A percentile compares a stretch with the other conserved stretches of the same genome.
Conservation (phyloP, 2,888 invertebrate genomes). For the Alloscopus bannaensis region DNA sequence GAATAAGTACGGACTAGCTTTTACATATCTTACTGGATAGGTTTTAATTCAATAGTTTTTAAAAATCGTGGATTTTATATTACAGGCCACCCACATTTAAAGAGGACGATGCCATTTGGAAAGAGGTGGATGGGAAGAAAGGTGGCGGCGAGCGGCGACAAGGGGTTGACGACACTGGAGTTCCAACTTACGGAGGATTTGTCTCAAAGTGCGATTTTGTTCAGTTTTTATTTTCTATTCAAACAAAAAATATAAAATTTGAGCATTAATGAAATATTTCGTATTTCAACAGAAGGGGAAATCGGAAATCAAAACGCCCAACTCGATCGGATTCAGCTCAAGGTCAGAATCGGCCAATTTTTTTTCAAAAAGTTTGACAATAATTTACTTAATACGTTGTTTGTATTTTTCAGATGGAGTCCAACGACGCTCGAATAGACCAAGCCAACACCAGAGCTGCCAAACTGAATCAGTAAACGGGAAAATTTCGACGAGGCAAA, state of each 20-base stretch:
- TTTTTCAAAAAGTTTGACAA: too few species aligned
- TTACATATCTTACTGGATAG: too few species aligned
- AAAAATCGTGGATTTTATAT: neutral
- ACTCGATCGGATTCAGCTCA: slow-evolving; percentile 35
- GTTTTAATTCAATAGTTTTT: neutral
- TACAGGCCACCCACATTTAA: neutral
- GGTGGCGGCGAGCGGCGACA: slow-evolving; percentile 21
- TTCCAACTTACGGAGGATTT: slow-evolving; percentile 46
- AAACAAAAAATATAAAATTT: slow-evolving; percentile 48
- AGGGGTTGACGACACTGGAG: slow-evolving; percentile 27
- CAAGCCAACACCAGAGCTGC: slow-evolving; percentile 37
- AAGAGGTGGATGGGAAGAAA: slow-evolving; percentile 2
- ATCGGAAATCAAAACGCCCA: slow-evolving; percentile 42
- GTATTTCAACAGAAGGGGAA: slow-evolving; percentile 29
- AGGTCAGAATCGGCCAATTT: too few species aligned
- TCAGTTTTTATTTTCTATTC: slow-evolving; percentile 24
- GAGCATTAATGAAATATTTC: slow-evolving; percentile 39
- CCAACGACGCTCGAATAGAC: slow-evolving; percentile 11
- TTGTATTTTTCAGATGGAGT: slow-evolving; percentile 25
- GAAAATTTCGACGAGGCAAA: too few species aligned
- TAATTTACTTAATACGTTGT: neutral
- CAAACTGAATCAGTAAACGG: slow-evolving; percentile 28
- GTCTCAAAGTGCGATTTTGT: slow-evolving; percentile 24
- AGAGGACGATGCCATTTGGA: slow-evolving; percentile 46
- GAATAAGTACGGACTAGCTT: neutral